Evolutionary conservation across 2,888 invertebrate species (phyloP).

Genomic region (Platerodrilus igneus): DNA sequence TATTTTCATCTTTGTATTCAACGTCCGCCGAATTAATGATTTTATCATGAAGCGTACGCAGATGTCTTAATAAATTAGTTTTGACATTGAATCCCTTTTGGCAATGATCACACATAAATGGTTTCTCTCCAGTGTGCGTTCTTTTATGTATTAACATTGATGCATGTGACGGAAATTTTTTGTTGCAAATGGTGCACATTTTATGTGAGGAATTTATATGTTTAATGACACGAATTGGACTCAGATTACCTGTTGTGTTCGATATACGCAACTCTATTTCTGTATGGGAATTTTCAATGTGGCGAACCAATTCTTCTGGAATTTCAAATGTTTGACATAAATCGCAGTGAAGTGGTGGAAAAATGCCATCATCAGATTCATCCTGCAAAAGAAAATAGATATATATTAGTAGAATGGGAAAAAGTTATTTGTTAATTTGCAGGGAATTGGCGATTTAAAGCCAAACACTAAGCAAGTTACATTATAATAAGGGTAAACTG

Average conservation of each 20-base stretch:
- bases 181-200: constrained; percentile 65
- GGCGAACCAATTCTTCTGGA: constrained; percentile 83
- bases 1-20: constrained; percentile 29
- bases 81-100: constrained; percentile 76
- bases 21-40: constrained; percentile 50
- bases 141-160: constrained; percentile 74
- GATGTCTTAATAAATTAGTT: constrained; percentile 66
- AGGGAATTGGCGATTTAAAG: no score
- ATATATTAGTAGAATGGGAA: no score
- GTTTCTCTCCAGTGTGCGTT: constrained; percentile 70
- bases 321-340: constrained; percentile 74
- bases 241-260: constrained; percentile 45
- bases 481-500: no score
- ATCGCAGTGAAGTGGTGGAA: constrained; percentile 71
- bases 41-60: constrained; percentile 71
- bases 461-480: no score
- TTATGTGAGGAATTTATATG: constrained; percentile 56
- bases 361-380: constrained; percentile 63
- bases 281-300: constrained; percentile 79
- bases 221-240: constrained; percentile 14
- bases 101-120: constrained; percentile 69
- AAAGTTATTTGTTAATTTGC: no score
- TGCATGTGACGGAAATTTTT: constrained; percentile 72
- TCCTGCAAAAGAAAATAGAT: no score
- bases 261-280: constrained; percentile 73